Conservation (phyloP, 2,797 vertebrate genomes). For the Microctenopoma stevenorrisi region DNA sequence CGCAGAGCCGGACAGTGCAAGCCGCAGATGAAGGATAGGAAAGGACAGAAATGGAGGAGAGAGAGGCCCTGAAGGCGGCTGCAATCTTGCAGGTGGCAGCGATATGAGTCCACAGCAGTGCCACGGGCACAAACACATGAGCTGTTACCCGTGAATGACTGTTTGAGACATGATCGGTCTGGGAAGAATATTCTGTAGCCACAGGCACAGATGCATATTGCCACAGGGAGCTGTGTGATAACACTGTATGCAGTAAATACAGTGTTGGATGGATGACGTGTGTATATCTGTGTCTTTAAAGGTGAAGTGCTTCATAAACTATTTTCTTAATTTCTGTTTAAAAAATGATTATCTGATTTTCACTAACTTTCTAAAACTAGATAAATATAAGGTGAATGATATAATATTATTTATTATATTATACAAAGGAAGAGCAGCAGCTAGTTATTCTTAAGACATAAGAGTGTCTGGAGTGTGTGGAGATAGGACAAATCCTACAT, state of each 20-base stretch:
- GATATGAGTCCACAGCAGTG: slow-evolving; percentile 53
- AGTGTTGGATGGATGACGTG: background rate
- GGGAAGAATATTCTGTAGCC: slow-evolving; percentile 49
- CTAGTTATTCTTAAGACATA: no score
- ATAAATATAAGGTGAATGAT: no score
- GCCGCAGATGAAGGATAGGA: slow-evolving; percentile 41
- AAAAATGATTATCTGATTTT: no score
- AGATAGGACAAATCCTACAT: no score
- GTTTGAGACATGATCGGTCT: slow-evolving; percentile 53
- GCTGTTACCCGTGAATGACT: slow-evolving; percentile 16
- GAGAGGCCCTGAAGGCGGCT: slow-evolving; percentile 44
- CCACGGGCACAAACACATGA: slow-evolving; percentile 59
- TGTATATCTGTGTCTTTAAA: no score
- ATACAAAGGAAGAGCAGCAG: no score
- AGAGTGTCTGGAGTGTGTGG: no score
- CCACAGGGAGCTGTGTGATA: slow-evolving; percentile 56
- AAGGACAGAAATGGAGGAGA: slow-evolving; percentile 38
- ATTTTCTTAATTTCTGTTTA: no score
- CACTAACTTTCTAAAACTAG: no score
- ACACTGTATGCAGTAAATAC: slow-evolving; percentile 37
- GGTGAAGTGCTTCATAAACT: no score
- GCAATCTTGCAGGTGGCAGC: slow-evolving; percentile 56
- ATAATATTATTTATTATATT: no score
- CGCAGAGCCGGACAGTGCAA: slow-evolving; percentile 21
- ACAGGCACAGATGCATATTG: slow-evolving; percentile 51